phyloP scores from a whole-genome alignment of 2,797 vertebrate genomes.

The Kryptolebias ocellatus region DNA sequence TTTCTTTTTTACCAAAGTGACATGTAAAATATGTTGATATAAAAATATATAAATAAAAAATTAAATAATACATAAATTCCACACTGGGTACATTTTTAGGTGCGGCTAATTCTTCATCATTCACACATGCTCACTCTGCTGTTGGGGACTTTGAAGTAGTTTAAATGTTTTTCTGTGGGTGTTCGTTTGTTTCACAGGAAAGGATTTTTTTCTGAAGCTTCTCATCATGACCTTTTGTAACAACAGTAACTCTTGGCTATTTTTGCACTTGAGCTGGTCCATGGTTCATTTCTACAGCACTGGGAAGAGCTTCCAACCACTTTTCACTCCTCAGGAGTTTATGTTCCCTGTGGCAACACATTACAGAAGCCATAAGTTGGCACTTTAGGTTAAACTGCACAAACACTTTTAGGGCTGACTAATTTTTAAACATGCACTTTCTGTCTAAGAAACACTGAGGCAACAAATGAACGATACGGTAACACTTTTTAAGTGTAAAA shows the following conservation, averaged over 20 bases:
- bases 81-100: conserved; percentile 3
- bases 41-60: no score
- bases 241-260: conserved; percentile 14
- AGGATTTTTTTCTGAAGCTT: not conserved
- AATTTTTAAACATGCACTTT: not conserved
- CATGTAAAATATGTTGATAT: not conserved
- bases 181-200: conserved; percentile 11
- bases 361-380: not conserved
- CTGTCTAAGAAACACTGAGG: not conserved
- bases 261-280: not conserved
- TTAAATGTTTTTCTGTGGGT: conserved; percentile 28
- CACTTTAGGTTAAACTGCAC: conserved; percentile 4
- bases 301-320: not conserved
- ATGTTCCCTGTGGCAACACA: conserved; percentile 5
- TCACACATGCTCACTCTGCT: not conserved
- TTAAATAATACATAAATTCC: not conserved
- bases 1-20: not conserved
- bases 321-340: conserved; percentile 8
- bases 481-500: not conserved
- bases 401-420: conserved; percentile 1
- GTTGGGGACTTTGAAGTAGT: conserved; percentile 22
- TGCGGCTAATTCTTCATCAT: conserved; percentile 24
- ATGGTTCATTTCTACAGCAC: not conserved
- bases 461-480: no score
- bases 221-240: conserved; percentile 11